Conservation (phyloP, 2,113 vertebrate species). For the Gymnocephalus cernua region DNA sequence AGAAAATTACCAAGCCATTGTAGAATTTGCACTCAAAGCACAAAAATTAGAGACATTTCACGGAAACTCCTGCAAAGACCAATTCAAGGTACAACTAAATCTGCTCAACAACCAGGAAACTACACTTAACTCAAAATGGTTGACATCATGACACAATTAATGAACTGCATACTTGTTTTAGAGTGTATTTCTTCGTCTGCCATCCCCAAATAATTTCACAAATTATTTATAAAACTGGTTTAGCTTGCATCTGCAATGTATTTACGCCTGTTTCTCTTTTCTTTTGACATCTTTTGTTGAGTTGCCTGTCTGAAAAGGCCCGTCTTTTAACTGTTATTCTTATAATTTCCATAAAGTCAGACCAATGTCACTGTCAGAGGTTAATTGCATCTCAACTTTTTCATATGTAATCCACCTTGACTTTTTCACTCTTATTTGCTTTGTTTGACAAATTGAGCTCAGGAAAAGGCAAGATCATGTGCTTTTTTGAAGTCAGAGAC, state of each 20-base stretch:
- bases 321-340: constrained; percentile 30
- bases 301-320: constrained; percentile 9
- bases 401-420: constrained; percentile 59
- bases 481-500: constrained; percentile 50
- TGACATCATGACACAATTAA: constrained; percentile 18
- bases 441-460: constrained; percentile 48
- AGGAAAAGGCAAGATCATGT: constrained; percentile 29
- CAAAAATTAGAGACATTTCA: constrained; percentile 69
- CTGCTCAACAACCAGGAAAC: constrained; percentile 45
- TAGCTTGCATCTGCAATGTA: not conserved
- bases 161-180: not conserved
- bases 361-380: constrained; percentile 51
- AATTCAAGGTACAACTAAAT: constrained; percentile 57
- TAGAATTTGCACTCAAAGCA: constrained; percentile 78
- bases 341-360: constrained; percentile 29
- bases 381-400: constrained; percentile 75
- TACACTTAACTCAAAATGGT: constrained; percentile 28
- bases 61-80: constrained; percentile 61
- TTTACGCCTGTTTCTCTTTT: not conserved
- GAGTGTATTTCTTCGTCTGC: not conserved
- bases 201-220: not conserved
- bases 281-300: not conserved
- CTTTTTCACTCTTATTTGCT: constrained; percentile 53
- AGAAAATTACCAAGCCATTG: constrained; percentile 79
- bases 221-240: not conserved